Base-by-base conservation (phyloP, 2,888 invertebrate genomes). In the Dicyrtomina minuta region DNA sequence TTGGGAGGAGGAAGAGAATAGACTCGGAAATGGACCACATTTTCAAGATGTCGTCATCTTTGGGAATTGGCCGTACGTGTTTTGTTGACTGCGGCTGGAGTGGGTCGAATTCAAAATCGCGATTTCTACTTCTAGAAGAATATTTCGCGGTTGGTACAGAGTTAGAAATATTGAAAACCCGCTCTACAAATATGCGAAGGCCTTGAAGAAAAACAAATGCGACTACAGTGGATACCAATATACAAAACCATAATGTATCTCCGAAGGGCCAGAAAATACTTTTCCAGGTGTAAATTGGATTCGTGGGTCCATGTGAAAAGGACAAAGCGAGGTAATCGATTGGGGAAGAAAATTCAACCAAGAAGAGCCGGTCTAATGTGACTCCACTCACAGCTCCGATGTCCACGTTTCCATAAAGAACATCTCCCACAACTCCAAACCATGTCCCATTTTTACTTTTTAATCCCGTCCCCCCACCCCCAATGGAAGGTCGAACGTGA, bases 351-450 rank as follows among this genome's bases (percentile, higher is more conserved):
- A 58, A 58, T 33, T 58, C 58, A 2, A 39, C 17, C 12, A 58
- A n/a, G 39, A 2, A 27, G 41, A 41, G 39, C 17, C 58, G 13
- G 17, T 58, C 58, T 17, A 58, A 12, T 17, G 58, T 58, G 1
- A 58, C 17, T 12, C 58, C 58, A 17, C 20, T 10, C 2, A 71
- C 70, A 17, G 70, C 68, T 17, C 76, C 76, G 12, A 76, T 17
- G 26, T 76, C 72, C 6, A 72, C 72, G 26, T 51, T 64, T 0
- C 41, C 44, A 12, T 66, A 20, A 0, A 74, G 41, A 15, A 76
- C 66, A 44, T 74, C 76, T 15, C 72, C 72, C 1, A 74, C 70
- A 5, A 72, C 68, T 5, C 74, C 74, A 2, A 70, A 13, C 74
- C 74, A 76, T 27, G 66, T 53, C 15, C 71, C 72, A 13, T 68